Conservation (phyloP, 2,888 invertebrate species). For the Rhamnusium bicolor region DNA sequence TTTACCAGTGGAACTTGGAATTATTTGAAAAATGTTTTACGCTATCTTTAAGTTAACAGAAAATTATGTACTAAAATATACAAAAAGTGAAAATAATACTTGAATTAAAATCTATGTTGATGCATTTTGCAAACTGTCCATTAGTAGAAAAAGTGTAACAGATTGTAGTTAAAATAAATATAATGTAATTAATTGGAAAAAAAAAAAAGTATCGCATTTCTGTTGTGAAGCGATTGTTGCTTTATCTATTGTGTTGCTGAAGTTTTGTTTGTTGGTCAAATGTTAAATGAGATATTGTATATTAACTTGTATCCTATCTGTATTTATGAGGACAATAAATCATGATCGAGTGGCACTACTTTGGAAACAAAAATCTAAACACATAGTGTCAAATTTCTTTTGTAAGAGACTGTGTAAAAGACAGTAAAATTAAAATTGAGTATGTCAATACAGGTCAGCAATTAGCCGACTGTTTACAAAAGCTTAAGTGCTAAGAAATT, state of each 20-base stretch:
- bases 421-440: background rate
- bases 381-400: conserved; percentile 1
- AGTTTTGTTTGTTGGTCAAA: conserved; percentile 3
- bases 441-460: background rate
- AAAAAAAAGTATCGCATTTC: no score
- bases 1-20: background rate
- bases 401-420: conserved; percentile 7
- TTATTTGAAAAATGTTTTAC: background rate
- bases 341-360: conserved; percentile 4
- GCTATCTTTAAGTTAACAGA: background rate
- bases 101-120: background rate
- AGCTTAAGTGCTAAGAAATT: background rate
- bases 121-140: conserved; percentile 16
- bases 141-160: conserved; percentile 11
- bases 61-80: background rate
- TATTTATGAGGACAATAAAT: conserved; percentile 10
- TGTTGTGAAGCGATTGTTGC: no score
- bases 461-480: background rate
- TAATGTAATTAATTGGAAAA: conserved; percentile 22
- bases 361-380: background rate
- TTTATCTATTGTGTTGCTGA: conserved; percentile 5
- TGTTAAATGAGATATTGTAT: conserved; percentile 3
- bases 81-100: background rate
- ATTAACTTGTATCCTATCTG: background rate
- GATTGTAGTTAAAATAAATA: conserved; percentile 8